Evolutionary conservation across 2,888 invertebrate species (phyloP).

Genomic region (Linnaemya tessellans): DNA sequence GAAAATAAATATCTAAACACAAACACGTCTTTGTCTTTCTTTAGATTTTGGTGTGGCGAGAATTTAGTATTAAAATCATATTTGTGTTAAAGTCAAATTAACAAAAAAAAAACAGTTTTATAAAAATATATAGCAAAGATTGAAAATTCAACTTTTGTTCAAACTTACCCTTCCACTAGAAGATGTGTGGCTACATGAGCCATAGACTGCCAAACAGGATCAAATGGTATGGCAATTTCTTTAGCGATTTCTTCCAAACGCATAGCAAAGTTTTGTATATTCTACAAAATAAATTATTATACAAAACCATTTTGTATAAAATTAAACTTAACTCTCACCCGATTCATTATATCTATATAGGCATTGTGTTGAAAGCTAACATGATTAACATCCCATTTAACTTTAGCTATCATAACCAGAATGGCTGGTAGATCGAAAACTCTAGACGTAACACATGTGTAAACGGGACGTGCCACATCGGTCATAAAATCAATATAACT

Average conservation of each 20-base stretch:
- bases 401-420: constrained; percentile 93
- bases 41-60: no score
- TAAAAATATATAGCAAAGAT: neutral
- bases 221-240: constrained; percentile 88
- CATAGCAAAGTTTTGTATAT: constrained; percentile 89
- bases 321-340: constrained; percentile 83
- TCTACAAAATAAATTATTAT: constrained; percentile 74
- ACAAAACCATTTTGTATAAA: neutral
- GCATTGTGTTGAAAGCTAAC: constrained; percentile 96
- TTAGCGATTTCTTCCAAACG: constrained; percentile 89
- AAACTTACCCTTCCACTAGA: constrained; percentile 92
- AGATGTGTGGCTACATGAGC: constrained; percentile 93
- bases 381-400: constrained; percentile 97
- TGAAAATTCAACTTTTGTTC: neutral
- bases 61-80: no score
- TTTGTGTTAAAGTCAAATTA: no score
- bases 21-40: no score
- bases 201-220: constrained; percentile 93
- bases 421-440: constrained; percentile 91
- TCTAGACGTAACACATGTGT: constrained; percentile 92
- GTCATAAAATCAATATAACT: constrained; percentile 78
- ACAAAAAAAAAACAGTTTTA: neutral
- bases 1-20: no score
- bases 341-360: constrained; percentile 91
- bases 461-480: constrained; percentile 93